A percentile compares a stretch with the other conserved stretches of the same genome.
Evolutionary conservation across 2,888 invertebrate species (phyloP).

Genomic region (Drosophila flavopinicola): DNA sequence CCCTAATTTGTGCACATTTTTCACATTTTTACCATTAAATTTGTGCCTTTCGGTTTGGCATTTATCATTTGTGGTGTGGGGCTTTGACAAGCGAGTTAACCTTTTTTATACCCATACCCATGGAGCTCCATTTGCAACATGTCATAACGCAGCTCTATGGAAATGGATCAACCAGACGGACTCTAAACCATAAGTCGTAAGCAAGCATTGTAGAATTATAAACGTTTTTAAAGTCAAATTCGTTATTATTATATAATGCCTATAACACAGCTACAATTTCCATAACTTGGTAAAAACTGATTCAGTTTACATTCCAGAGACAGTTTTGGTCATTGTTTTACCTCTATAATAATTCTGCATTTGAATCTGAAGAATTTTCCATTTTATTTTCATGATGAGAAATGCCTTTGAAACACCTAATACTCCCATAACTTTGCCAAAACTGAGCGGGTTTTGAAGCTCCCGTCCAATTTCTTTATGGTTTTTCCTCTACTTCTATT

Average conservation of each 20-base stretch:
- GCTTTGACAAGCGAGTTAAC: conserved; percentile 19
- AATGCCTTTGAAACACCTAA: no score
- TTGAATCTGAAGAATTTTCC: no score
- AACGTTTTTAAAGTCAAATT: background rate
- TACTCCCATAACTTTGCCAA: no score
- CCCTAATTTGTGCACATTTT: conserved; percentile 63
- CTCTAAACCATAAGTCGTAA: background rate
- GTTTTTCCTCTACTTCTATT: no score
- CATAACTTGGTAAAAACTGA: no score
- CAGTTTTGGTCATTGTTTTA: no score
- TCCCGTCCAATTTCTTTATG: no score
- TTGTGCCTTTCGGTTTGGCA: conserved; percentile 34
- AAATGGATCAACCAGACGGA: conserved; percentile 26
- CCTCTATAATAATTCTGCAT: no score
- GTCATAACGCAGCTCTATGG: conserved; percentile 14
- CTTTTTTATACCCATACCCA: conserved; percentile 27
- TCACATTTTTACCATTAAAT: conserved; percentile 57
- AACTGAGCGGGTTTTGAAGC: no score
- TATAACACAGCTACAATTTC: no score
- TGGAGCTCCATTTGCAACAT: conserved; percentile 25
- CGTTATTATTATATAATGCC: background rate
- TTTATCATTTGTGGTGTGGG: conserved; percentile 38
- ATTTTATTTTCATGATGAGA: no score
- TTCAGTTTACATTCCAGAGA: no score
- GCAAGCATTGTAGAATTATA: background rate